phyloP scores from a whole-genome alignment of 1,140 invertebrate genomes.

The Arctopsyche grandis region DNA sequence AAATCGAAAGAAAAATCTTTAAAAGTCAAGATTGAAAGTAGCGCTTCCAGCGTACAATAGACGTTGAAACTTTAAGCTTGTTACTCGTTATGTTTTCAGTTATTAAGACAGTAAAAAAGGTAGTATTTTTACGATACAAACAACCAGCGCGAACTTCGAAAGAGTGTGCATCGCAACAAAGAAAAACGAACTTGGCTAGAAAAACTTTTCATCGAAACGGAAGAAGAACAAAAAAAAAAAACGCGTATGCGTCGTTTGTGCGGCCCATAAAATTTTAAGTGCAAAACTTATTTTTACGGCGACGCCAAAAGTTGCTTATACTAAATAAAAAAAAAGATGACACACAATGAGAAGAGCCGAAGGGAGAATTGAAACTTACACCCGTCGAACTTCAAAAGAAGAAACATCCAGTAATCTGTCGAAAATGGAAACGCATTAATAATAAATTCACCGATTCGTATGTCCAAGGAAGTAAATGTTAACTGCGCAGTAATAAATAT shows the following conservation, averaged over 20 bases:
- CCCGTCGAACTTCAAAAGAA: neutral
- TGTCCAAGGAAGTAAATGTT: neutral
- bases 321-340: constrained; percentile 47
- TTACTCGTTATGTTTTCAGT: too few relatives aligned
- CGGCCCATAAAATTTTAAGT: constrained; percentile 54
- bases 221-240: neutral
- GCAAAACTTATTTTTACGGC: constrained; percentile 52
- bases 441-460: constrained; percentile 33
- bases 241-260: constrained; percentile 47
- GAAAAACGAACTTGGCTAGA: neutral
- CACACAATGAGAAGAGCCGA: constrained; percentile 18
- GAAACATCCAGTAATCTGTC: constrained; percentile 9
- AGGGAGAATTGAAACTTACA: neutral
- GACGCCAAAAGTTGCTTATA: constrained; percentile 51
- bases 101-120: neutral
- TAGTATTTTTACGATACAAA: neutral
- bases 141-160: neutral
- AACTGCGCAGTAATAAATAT: too few relatives aligned
- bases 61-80: too few relatives aligned
- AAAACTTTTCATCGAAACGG: constrained; percentile 2
- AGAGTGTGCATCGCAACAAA: neutral
- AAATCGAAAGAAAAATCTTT: too few relatives aligned
- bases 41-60: too few relatives aligned
- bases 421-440: constrained; percentile 41
- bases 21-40: too few relatives aligned